Evolutionary conservation across 2,113 vertebrate genomes (phyloP).

Genomic region (Turdus rufiventris): DNA sequence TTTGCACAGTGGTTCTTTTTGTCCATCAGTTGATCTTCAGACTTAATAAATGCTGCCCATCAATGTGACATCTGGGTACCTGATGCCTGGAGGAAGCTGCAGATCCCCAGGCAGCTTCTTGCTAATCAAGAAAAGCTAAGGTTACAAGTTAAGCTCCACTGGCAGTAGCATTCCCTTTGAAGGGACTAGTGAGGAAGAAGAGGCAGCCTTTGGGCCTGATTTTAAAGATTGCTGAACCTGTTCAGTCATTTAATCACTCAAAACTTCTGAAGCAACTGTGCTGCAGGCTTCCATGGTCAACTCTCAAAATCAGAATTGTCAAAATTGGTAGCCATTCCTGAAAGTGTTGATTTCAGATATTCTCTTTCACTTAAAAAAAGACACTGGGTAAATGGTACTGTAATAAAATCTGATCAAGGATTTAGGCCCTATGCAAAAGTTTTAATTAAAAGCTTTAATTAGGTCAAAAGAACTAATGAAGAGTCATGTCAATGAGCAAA

Average conservation of each 20-base stretch:
- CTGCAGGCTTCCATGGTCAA: not conserved
- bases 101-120: not conserved
- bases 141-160: not conserved
- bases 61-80: not conserved
- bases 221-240: fast-evolving
- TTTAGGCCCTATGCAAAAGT: not conserved
- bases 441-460: not conserved
- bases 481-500: not conserved
- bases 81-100: not conserved
- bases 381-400: not conserved
- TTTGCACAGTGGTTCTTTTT: not conserved
- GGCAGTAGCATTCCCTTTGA: not conserved
- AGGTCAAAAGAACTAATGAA: not conserved
- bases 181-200: not conserved
- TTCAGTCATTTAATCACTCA: not conserved
- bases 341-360: not conserved
- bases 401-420: not conserved
- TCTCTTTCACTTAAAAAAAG: not conserved
- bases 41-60: not conserved
- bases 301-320: not conserved
- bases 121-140: not conserved
- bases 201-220: not conserved
- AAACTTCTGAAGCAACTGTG: not conserved
- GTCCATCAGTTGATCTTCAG: not conserved
- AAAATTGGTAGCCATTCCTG: not conserved